Conservation (phyloP, 2,888 invertebrate species). For the Dioctria linearis region DNA sequence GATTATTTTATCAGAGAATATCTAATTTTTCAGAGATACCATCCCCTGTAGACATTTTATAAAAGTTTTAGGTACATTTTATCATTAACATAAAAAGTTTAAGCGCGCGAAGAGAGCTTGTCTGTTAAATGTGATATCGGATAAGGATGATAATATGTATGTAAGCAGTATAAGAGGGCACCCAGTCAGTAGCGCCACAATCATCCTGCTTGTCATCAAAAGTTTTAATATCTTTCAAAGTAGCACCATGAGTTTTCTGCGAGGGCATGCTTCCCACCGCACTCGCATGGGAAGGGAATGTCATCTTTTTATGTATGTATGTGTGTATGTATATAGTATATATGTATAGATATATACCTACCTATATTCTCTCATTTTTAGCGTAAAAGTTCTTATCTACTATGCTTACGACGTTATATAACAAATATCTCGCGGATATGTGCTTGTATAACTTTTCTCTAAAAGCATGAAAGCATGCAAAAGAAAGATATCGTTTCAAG, state of each 20-base stretch:
- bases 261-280: background rate
- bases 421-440: conserved; percentile 51
- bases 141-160: conserved; percentile 34
- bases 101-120: conserved; percentile 43
- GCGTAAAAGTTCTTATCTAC: conserved; percentile 47
- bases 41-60: conserved; percentile 34
- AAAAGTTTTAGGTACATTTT: conserved; percentile 44
- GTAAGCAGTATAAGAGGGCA: conserved; percentile 34
- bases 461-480: conserved; percentile 42
- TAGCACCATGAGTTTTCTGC: conserved; percentile 42
- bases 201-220: conserved; percentile 49
- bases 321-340: too few species aligned
- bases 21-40: conserved; percentile 24
- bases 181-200: conserved; percentile 9
- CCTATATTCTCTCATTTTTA: conserved; percentile 7
- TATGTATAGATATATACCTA: too few species aligned
- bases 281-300: conserved; percentile 5
- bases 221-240: conserved; percentile 52
- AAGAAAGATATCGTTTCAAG: conserved; percentile 42
- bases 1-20: conserved; percentile 16
- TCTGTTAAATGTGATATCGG: conserved; percentile 38
- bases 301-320: conserved; percentile 8
- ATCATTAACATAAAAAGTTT: conserved; percentile 52
- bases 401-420: conserved; percentile 18
- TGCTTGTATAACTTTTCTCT: conserved; percentile 38